phyloP scores from a whole-genome alignment of 2,113 vertebrate genomes.

The Rhadina sibilatrix region DNA sequence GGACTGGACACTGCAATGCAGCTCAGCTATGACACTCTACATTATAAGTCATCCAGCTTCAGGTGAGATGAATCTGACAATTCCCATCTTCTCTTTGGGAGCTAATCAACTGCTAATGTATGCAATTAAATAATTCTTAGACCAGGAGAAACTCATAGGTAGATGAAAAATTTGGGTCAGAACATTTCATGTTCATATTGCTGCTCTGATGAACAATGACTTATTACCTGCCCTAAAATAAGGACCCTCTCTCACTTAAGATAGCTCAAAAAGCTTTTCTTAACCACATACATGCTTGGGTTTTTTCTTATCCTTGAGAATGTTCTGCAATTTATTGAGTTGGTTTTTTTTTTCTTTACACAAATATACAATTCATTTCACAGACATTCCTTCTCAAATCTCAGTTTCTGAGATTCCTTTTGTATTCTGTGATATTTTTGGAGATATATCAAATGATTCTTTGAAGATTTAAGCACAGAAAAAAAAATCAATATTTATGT shows the following conservation, averaged over 20 bases:
- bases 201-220: background rate
- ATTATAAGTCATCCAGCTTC: background rate
- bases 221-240: background rate
- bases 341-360: background rate
- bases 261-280: background rate
- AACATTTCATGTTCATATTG: background rate
- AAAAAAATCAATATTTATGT: slow-evolving; percentile 39
- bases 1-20: background rate
- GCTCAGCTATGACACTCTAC: background rate
- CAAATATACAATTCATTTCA: background rate
- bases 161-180: background rate
- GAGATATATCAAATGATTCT: background rate
- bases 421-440: background rate
- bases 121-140: background rate
- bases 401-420: background rate
- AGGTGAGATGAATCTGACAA: background rate
- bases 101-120: background rate
- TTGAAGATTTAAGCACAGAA: slow-evolving; percentile 7
- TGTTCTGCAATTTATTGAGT: background rate
- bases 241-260: background rate
- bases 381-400: background rate
- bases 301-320: background rate
- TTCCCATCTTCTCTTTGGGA: background rate
- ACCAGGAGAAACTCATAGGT: background rate
- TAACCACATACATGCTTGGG: background rate